These are phyloP conservation scores for Listrodromus nycthemerus DNA, from an alignment of 2,888 invertebrate species.

Conservation along the genomic window DNA sequence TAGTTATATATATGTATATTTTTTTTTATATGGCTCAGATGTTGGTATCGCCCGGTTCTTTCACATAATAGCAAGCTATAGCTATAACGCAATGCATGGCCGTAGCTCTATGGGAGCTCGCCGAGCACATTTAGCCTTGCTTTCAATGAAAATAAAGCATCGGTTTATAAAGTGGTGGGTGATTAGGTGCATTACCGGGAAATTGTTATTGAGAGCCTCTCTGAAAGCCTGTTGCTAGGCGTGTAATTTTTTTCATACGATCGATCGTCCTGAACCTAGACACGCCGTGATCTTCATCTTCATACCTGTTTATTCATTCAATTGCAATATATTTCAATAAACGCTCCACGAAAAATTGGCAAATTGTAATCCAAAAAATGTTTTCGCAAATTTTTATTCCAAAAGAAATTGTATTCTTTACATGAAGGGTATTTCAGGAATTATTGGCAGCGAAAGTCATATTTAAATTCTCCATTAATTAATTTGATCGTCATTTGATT, in stretches of 20 bases:
- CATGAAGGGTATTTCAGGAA: too few relatives aligned
- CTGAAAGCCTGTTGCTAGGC: conserved; percentile 1
- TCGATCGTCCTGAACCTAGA: neutral
- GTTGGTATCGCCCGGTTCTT: neutral
- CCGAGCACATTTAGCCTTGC: conserved; percentile 29
- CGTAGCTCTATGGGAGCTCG: neutral
- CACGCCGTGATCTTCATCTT: too few relatives aligned
- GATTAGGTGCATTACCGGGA: neutral
- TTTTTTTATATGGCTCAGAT: conserved; percentile 6
- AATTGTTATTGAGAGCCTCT: neutral
- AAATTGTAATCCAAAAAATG: too few relatives aligned
- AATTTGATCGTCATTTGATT: too few relatives aligned
- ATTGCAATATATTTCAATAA: too few relatives aligned
- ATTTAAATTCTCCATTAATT: too few relatives aligned
- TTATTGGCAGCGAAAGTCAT: too few relatives aligned
- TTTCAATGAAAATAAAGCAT: conserved; percentile 31
- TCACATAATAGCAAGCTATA: conserved; percentile 35
- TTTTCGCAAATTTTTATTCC: too few relatives aligned
- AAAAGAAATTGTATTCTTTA: too few relatives aligned
- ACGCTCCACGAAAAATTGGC: too few relatives aligned
- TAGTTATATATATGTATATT: neutral
- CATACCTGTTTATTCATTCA: too few relatives aligned
- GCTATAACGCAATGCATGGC: neutral
- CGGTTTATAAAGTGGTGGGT: neutral
- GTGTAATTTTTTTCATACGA: neutral